These are phyloP conservation scores for Hybos culiciformis DNA, from an alignment of 2,888 invertebrate species.

Conservation along the genomic window DNA sequence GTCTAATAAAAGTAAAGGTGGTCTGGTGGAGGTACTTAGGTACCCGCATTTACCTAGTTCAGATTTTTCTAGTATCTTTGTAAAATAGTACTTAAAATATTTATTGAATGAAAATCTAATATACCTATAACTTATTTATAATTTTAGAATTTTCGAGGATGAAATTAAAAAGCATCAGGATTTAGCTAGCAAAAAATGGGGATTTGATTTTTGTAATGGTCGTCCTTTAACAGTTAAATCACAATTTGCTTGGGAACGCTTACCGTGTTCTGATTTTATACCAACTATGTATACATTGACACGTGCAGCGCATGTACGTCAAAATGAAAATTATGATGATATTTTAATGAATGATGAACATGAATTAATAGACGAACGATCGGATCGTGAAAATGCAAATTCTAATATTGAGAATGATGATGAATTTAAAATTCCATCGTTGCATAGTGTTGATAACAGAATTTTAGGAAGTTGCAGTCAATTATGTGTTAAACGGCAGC, in stretches of 20 bases:
- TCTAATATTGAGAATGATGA: conserved; percentile 10
- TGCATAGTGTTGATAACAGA: conserved; percentile 13
- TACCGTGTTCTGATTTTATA: conserved; percentile 28
- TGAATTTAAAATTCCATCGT: conserved; percentile 17
- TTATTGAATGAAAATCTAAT: not conserved
- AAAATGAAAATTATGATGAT: conserved; percentile 13
- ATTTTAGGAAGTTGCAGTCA: conserved; percentile 16
- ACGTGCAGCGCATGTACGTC: conserved; percentile 34
- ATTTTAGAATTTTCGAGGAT: conserved; percentile 23
- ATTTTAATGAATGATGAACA: conserved; percentile 19
- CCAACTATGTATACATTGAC: conserved; percentile 34
- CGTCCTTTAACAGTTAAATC: conserved; percentile 23
- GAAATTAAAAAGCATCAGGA: conserved; percentile 31
- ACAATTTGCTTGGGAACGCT: conserved; percentile 32
- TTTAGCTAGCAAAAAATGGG: conserved; percentile 49
- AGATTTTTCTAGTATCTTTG: not conserved
- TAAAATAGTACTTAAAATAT: not conserved
- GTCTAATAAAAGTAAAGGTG: not conserved
- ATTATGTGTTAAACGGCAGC: conserved; percentile 25
- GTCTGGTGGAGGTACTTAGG: not conserved
- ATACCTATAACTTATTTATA: not conserved
- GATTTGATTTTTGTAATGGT: conserved; percentile 33
- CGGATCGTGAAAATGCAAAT: conserved; percentile 26
- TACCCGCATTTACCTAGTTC: not conserved
- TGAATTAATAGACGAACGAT: conserved; percentile 27